Base-by-base conservation (phyloP, 2,113 vertebrate genomes). In the Acanthisitta chloris region DNA sequence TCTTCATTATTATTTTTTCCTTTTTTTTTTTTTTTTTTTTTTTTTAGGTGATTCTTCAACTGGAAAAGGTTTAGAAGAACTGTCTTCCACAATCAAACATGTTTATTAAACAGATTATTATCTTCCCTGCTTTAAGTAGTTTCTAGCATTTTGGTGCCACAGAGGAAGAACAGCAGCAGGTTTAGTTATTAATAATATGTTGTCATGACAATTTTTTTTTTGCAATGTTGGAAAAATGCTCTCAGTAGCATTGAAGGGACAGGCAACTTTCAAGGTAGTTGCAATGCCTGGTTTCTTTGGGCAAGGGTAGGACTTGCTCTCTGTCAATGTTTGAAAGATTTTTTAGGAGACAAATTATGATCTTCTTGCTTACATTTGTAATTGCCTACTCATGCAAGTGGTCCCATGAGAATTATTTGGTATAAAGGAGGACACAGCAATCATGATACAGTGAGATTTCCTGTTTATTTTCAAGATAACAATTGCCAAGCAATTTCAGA, bases 151-250 rank as follows among this genome's bases (percentile, higher is more conserved):
- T 94, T 71, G 34, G 34, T 92, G 69, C 69, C 90, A 94, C 88
- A 91, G 88, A 92, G 90, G 90, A 97, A 94, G 89, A 95, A 88
- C 82, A 91, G 79, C 85, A 96, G 91, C 80, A 91, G 93, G 61
- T 93, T 88, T 78, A 92, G 92, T 95, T 97, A 95, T 96, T 97
- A 95, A 96, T 97, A 96, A 94, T 95, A 92, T 94, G 94, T 97
- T 97, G 93, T 97, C 96, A 96, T 97, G 96, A 96, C 94, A 96
- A 97, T 95, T 95, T 96, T 95, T 96, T 95, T 83, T 87, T 74
- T 80, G 59, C 51, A 81, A 26, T 74, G 72, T 79, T 86, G 74
- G 76, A 88, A 92, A 96, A 95, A 92, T 67, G 59, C 49, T 94
- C 81, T 85, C 73, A 77, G 80, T 77, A 87, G 74, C 66, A 81